Conservation (phyloP, 2,797 vertebrate species). For the Valencia hispanica region DNA sequence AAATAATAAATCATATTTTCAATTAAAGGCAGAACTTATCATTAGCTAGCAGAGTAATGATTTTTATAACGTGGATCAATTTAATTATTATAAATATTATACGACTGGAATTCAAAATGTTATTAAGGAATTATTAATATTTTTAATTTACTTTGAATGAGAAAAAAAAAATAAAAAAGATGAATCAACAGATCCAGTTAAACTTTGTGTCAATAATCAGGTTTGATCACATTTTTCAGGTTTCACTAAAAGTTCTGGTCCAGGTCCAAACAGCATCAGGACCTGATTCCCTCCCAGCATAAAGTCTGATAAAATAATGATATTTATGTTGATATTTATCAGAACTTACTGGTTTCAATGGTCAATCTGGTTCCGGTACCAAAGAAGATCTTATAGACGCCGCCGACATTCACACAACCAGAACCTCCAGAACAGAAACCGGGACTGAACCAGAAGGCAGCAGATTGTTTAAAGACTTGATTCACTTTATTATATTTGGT, state of each 20-base stretch:
- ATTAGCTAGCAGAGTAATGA: background rate
- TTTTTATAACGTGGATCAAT: background rate
- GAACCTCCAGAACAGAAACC: background rate
- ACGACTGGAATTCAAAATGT: background rate
- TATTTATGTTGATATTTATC: background rate
- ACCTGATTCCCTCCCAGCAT: background rate
- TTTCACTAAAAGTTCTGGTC: background rate
- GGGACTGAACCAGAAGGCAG: background rate
- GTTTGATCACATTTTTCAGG: background rate
- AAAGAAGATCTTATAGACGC: background rate
- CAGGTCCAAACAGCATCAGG: background rate
- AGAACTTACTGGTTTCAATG: background rate
- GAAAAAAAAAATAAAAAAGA: too few species aligned
- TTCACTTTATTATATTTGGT: background rate
- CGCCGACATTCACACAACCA: background rate
- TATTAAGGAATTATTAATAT: background rate
- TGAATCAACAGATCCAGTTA: background rate
- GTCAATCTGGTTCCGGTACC: conserved; percentile 10
- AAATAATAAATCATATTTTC: too few species aligned
- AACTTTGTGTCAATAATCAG: background rate
- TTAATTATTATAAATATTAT: too few species aligned
- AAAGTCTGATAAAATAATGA: background rate
- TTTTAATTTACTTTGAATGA: too few species aligned
- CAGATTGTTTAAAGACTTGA: background rate
- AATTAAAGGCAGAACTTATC: too few species aligned